Evolutionary conservation across 2,113 vertebrate species (phyloP), one percentile per base, ranked within the genome.

Genomic region (Cynoglossus semilaevis): DNA sequence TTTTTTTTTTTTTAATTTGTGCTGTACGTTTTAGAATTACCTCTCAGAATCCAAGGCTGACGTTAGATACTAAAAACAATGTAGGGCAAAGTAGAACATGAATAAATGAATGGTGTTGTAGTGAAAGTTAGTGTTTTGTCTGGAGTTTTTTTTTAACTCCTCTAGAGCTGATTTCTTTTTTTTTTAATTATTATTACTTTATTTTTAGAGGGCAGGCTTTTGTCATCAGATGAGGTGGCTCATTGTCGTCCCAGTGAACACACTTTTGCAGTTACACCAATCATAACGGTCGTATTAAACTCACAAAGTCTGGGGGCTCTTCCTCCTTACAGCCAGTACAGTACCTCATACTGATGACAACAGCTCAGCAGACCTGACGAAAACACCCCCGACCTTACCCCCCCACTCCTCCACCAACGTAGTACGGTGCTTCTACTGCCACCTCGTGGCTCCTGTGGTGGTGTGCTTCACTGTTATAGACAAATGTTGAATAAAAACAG

Each of bases 1-100:
- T 13, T 45, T 56, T 44, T 59, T 45, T 47, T 70, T 22, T 29
- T 16, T 63, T 65, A 65, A 69, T n/a, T 76, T 82, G 72, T 84
- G 85, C 81, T 87, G 85, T 86, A 80, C 18, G 72, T 82, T 83
- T 83, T 65, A 79, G 45, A 83, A 81, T 81, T 70, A 85, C 85
- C 87, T 90, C 86, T 82, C 78, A 72, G 79, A 87, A 83, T 80
- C 81, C 72, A 84, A 81, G 80, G 82, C 88, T 88, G 83, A 88
- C 70, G 70, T 81, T 81, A 85, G 67, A 77, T 79, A 84, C 77
- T 84, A 80, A 85, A 87, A 81, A 38, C 35, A 14, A 70, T 70
- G 61, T 86, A 85, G 82, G 81, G 67, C 43, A 76, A 79, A 45
- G 15, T 73, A 74, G 62, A 44, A 66, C 59, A 13, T 52, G 63